Evolutionary conservation across 2,113 vertebrate genomes (phyloP).

Genomic region (Coryphaenoides rupestris): DNA sequence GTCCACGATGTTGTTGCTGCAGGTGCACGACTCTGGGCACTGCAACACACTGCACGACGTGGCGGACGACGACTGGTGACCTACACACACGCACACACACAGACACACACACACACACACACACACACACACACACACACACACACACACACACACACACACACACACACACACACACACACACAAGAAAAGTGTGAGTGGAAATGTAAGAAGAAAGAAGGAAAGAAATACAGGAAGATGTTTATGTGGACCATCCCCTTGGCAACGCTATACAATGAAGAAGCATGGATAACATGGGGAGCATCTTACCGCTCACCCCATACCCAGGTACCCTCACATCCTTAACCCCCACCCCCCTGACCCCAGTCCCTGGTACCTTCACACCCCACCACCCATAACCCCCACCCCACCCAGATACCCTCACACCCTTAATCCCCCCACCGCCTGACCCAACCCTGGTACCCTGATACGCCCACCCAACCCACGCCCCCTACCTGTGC

Average conservation of each 20-base stretch:
- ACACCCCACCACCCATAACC: no score
- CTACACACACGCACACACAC: slow-evolving; percentile 59
- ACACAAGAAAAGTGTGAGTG: background rate
- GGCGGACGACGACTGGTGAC: slow-evolving; percentile 83
- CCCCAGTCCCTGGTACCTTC: no score
- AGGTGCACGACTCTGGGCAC: slow-evolving; percentile 91
- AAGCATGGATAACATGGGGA: background rate
- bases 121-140: background rate
- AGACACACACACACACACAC: background rate
- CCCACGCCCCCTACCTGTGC: slow-evolving; percentile 79
- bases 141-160: background rate
- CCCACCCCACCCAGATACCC: background rate
- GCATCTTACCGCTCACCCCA: background rate
- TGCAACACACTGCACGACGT: slow-evolving; percentile 94
- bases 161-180: background rate
- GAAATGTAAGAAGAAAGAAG: background rate
- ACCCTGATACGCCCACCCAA: slow-evolving; percentile 25
- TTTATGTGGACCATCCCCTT: background rate
- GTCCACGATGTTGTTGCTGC: slow-evolving; percentile 98
- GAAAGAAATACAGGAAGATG: background rate
- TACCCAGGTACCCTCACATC: background rate
- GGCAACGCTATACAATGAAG: slow-evolving; percentile 20
- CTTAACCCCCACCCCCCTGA: no score
- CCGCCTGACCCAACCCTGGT: slow-evolving; percentile 6
- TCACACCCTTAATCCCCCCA: slow-evolving; percentile 3